phyloP scores from a whole-genome alignment of 2,113 vertebrate genomes.

The Pomatostomus ruficeps region DNA sequence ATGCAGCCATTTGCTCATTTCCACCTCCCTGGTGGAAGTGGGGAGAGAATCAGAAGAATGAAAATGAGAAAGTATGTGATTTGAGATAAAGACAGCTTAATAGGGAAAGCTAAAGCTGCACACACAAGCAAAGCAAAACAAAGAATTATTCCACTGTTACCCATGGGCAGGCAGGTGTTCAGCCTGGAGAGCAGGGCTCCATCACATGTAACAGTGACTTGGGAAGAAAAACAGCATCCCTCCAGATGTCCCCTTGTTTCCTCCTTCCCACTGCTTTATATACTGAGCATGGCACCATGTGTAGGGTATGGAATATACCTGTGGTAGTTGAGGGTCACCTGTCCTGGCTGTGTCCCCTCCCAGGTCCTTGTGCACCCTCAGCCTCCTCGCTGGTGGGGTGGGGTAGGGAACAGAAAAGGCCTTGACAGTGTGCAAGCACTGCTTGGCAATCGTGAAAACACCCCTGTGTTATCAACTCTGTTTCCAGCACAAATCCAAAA shows the following conservation, averaged over 20 bases:
- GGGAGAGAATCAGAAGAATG: neutral
- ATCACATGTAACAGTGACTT: neutral
- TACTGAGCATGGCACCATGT: neutral
- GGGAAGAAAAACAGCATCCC: rapidly evolving
- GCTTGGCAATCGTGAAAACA: neutral
- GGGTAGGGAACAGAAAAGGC: neutral
- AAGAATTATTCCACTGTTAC: neutral
- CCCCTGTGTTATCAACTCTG: neutral
- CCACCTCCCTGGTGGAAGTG: neutral
- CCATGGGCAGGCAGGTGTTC: neutral
- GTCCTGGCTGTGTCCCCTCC: neutral
- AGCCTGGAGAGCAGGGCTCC: neutral
- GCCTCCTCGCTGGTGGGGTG: neutral
- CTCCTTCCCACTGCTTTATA: neutral
- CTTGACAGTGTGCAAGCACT: neutral
- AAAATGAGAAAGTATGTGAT: neutral
- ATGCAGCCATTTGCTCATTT: neutral
- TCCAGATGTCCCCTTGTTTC: rapidly evolving
- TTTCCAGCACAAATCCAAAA: neutral
- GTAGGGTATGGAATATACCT: neutral
- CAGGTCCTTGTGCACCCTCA: neutral
- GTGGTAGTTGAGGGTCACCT: neutral
- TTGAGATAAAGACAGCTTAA: neutral
- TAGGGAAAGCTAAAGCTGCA: neutral
- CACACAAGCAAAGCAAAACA: neutral